Evolutionary conservation across 2,888 invertebrate genomes (phyloP).

Genomic region (Subacronicta megacephala): DNA sequence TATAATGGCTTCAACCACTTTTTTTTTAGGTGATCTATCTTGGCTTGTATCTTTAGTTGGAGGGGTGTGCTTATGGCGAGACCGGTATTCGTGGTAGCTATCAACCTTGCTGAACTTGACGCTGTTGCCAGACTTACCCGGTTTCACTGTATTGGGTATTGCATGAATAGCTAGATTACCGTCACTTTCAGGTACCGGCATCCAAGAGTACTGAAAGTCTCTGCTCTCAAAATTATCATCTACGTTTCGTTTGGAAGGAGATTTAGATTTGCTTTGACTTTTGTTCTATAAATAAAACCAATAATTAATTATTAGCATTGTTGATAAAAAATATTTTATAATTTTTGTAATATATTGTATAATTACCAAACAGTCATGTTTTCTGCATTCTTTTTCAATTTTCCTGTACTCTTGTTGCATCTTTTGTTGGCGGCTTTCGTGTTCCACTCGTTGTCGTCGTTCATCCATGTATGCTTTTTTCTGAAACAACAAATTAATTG

Average conservation of each 20-base stretch:
- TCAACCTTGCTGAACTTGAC: conserved; percentile 82
- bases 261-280: conserved; percentile 60
- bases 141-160: conserved; percentile 72
- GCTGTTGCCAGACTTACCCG: conserved; percentile 69
- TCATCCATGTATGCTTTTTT: conserved; percentile 78
- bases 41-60: conserved; percentile 77
- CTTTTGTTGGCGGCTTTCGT: conserved; percentile 73
- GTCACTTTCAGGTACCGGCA: conserved; percentile 85
- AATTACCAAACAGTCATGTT: conserved; percentile 55
- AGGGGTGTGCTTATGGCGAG: conserved; percentile 84
- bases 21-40: conserved; percentile 54
- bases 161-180: conserved; percentile 78
- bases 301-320: too few relatives aligned
- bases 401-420: conserved; percentile 79
- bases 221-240: conserved; percentile 60
- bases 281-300: conserved; percentile 63
- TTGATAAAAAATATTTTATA: too few relatives aligned
- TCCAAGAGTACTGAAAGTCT: conserved; percentile 83
- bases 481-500: conserved; percentile 61
- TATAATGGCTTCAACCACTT: conserved; percentile 66
- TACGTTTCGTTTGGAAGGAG: conserved; percentile 56
- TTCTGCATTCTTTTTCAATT: conserved; percentile 75
- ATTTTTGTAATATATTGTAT: background rate
- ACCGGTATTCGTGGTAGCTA: conserved; percentile 84
- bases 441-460: conserved; percentile 70